Evolutionary conservation across 35 echinoderm and acorn worm species (phyloP), one percentile per base, ranked within the genome.

Genomic region (Ophioderma brevispina): DNA sequence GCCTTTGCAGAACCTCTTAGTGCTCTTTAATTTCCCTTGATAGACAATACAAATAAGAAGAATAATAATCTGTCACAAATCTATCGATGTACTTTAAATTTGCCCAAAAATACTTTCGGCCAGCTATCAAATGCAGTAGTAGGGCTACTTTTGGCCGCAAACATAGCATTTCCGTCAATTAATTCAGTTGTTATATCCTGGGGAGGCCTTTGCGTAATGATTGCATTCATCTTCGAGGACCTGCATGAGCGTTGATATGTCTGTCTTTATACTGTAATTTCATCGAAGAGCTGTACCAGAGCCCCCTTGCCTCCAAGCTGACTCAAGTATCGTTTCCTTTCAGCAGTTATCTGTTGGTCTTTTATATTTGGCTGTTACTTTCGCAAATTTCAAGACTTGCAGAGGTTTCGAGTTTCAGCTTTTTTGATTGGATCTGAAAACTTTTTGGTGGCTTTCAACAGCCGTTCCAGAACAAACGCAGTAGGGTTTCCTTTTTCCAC

Each of bases 241-340:
- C 13, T 82, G 80, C 10, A 41, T 82, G 1, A 82, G 11, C 28
- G 37, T 82, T 23, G 38, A 2, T 3, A 39, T 82, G 10, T 41
- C 80, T 39, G 80, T 82, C 31, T 82, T 82, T n/a, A n/a, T 5
- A 40, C 78, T 40, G 38, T 34, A 8, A 41, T 25, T 41, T 38
- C 80, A 82, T 40, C 80, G n/a, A n/a, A n/a, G n/a, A 40, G 80
- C 36, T 21, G 80, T 82, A 39, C 38, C 38, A 82, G 80, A 5
- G 36, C 11, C 80, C 80, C 37, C n/a, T n/a, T n/a, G n/a, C n/a
- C n/a, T n/a, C n/a, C n/a, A n/a, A n/a, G 80, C 37, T 80, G 78
- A 8, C 30, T n/a, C 78, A 80, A 80, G 4, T 34, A 80, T n/a
- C n/a, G n/a, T n/a, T n/a, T n/a, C n/a, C 33, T 21, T 80, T 80